Percentiles rank a stretch among this genome's conserved stretches.
phyloP scores from a whole-genome alignment of 1,140 invertebrate species.

The Oscheius sp. region DNA sequence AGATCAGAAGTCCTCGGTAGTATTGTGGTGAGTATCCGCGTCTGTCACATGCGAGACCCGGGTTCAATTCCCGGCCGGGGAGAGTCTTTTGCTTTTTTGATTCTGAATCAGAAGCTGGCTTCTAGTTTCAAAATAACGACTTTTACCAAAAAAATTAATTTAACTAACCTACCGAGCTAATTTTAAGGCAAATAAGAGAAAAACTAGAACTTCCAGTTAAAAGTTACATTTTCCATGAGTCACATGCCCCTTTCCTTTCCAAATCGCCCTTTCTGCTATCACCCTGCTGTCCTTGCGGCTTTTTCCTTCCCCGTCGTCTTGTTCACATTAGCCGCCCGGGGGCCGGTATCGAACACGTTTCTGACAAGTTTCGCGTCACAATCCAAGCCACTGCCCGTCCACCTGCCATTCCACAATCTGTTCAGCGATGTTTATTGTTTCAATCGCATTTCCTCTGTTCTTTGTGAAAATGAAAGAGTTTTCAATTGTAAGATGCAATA shows the following conservation, averaged over 20 bases:
- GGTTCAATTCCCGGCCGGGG: slow-evolving; percentile 50
- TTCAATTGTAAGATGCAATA: background rate
- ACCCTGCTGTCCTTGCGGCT: too few relatives aligned
- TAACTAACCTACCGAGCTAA: too few relatives aligned
- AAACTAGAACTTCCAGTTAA: too few relatives aligned
- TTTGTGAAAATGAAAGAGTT: background rate
- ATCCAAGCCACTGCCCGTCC: too few relatives aligned
- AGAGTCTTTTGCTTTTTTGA: slow-evolving; percentile 3
- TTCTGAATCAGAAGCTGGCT: too few relatives aligned
- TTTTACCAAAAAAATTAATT: too few relatives aligned
- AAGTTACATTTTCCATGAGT: too few relatives aligned
- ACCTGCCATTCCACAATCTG: background rate
- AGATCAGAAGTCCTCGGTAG: slow-evolving; percentile 47
- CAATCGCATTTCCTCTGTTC: background rate
- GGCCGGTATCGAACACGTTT: background rate
- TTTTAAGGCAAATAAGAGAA: too few relatives aligned
- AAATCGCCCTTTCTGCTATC: too few relatives aligned
- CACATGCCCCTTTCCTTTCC: too few relatives aligned
- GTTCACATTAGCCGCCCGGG: slow-evolving; percentile 1
- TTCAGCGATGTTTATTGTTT: background rate
- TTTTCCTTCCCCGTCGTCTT: background rate
- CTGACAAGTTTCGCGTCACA: slow-evolving; percentile 4
- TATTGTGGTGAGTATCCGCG: slow-evolving; percentile 53
- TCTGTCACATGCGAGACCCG: slow-evolving; percentile 51
- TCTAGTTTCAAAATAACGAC: too few relatives aligned